These are phyloP conservation scores for Lymantria monacha DNA, from an alignment of 2,888 invertebrate species.

Conservation along the genomic window DNA sequence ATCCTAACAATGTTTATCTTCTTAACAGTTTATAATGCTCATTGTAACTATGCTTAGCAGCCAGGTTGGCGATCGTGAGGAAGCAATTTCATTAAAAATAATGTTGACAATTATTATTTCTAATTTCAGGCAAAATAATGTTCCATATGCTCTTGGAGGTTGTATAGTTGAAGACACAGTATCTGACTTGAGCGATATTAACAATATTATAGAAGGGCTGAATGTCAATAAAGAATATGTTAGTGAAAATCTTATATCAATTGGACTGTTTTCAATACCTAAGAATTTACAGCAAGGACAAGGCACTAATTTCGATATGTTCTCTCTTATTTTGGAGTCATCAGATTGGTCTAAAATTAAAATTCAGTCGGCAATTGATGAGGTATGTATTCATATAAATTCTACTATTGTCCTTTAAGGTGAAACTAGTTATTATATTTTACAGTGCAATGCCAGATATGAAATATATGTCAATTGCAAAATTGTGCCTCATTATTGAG, in stretches of 20 bases:
- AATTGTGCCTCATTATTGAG: too few relatives aligned
- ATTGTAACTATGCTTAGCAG: too few relatives aligned
- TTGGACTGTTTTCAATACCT: slow-evolving; percentile 64
- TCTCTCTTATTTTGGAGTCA: slow-evolving; percentile 61
- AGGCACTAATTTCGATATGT: slow-evolving; percentile 61
- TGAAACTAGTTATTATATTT: too few relatives aligned
- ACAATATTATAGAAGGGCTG: slow-evolving; percentile 46
- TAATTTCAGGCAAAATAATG: slow-evolving; percentile 64
- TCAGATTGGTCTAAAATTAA: slow-evolving; percentile 59
- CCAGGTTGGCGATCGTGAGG: too few relatives aligned
- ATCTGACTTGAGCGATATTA: slow-evolving; percentile 46
- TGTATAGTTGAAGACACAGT: slow-evolving; percentile 70
- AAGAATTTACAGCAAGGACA: slow-evolving; percentile 33
- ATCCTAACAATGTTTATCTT: too few relatives aligned
- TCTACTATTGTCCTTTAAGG: too few relatives aligned
- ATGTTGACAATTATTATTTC: slow-evolving; percentile 1
- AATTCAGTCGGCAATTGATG: slow-evolving; percentile 58
- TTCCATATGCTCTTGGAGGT: slow-evolving; percentile 72
- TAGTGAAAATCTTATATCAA: slow-evolving; percentile 61
- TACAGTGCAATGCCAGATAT: too few relatives aligned
- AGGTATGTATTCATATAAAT: slow-evolving; percentile 41
- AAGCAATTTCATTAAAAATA: too few relatives aligned
- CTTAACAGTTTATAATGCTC: too few relatives aligned
- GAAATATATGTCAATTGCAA: too few relatives aligned
- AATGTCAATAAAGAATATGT: slow-evolving; percentile 50